These are phyloP conservation scores for Drosophila aldrichi DNA, from an alignment of 2,888 invertebrate species.

Conservation along the genomic window DNA sequence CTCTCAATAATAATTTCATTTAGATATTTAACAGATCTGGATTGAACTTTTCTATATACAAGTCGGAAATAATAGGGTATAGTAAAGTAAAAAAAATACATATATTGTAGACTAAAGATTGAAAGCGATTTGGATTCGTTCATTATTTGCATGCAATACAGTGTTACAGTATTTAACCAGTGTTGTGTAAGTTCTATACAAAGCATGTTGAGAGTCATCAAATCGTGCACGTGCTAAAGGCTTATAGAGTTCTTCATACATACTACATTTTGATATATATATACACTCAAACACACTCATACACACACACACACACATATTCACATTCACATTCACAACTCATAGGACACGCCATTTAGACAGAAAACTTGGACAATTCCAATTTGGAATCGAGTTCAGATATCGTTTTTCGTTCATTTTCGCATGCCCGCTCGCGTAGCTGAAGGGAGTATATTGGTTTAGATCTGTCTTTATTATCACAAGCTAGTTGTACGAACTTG, in stretches of 20 bases:
- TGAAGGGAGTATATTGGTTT: not conserved
- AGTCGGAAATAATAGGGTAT: conserved; percentile 3
- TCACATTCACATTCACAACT: not conserved
- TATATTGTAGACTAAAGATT: conserved; percentile 1
- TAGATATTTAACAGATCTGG: conserved; percentile 2
- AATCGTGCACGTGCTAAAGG: conserved; percentile 18
- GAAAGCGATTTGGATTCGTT: conserved; percentile 10
- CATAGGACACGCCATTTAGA: conserved; percentile 10
- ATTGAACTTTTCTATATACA: conserved; percentile 20
- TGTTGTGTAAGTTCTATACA: conserved; percentile 34
- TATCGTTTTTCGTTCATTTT: conserved; percentile 7
- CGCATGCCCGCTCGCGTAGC: not conserved
- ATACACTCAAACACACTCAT: not conserved
- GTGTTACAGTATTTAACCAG: conserved; percentile 35
- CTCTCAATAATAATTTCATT: conserved; percentile 1
- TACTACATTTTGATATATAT: conserved; percentile 1
- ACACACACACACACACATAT: conserved; percentile 5
- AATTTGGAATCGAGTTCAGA: not conserved
- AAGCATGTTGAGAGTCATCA: conserved; percentile 7
- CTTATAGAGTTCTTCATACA: conserved; percentile 13
- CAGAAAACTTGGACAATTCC: conserved; percentile 7
- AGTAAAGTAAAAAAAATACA: conserved; percentile 4
- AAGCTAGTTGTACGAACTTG: not conserved
- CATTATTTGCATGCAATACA: conserved; percentile 29
- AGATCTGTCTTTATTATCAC: not conserved